Conservation (phyloP, 2,797 vertebrate genomes). For the Melanotaenia boesemani region DNA sequence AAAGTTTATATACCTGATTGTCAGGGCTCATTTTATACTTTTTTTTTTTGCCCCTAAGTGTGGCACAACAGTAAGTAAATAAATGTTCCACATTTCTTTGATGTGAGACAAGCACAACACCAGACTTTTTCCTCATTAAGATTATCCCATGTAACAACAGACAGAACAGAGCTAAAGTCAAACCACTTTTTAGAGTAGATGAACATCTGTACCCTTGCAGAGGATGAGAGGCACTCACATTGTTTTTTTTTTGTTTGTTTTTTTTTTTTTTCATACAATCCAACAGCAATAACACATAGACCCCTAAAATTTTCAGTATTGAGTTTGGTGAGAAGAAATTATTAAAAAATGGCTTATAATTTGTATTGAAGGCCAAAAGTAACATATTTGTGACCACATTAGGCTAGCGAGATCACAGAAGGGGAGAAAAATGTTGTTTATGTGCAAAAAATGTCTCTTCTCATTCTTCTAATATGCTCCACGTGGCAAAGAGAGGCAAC, state of each 20-base stretch:
- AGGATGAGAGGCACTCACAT: slow-evolving; percentile 59
- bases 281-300: slow-evolving; percentile 29
- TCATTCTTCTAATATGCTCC: background rate
- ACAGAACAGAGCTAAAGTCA: slow-evolving; percentile 29
- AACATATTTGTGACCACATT: background rate
- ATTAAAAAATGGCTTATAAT: background rate
- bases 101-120: slow-evolving; percentile 66
- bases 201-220: slow-evolving; percentile 34
- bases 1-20: slow-evolving; percentile 63
- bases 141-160: slow-evolving; percentile 11
- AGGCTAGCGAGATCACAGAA: slow-evolving; percentile 49
- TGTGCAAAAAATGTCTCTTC: slow-evolving; percentile 26
- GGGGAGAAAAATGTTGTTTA: slow-evolving; percentile 30
- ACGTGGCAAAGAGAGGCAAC: slow-evolving; percentile 16
- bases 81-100: slow-evolving; percentile 58
- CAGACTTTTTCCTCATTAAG: slow-evolving; percentile 35
- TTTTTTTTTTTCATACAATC: slow-evolving; percentile 15
- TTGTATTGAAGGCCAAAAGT: slow-evolving; percentile 2
- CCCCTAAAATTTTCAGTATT: slow-evolving; percentile 23
- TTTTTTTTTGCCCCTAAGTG: slow-evolving; percentile 36
- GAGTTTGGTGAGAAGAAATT: slow-evolving; percentile 8
- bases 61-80: slow-evolving; percentile 51
- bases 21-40: slow-evolving; percentile 45
- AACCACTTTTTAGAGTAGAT: slow-evolving; percentile 19
- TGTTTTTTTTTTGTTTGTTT: background rate